A percentile compares a stretch with the other conserved stretches of the same genome.
These are phyloP conservation scores for Brachionus paranguensis DNA, from an alignment of 1,140 invertebrate genomes.

Conservation along the genomic window DNA sequence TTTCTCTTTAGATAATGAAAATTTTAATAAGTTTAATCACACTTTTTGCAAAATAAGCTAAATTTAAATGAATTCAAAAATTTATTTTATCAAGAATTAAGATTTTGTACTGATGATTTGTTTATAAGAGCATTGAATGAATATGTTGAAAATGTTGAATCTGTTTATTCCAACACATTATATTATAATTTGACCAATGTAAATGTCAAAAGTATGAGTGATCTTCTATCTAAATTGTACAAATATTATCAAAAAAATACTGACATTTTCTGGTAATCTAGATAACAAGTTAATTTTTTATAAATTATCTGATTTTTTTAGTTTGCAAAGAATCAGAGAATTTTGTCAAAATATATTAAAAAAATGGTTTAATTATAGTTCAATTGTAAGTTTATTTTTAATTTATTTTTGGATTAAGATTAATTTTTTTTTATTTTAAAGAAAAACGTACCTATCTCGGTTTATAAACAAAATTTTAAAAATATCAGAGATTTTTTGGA, in stretches of 20 bases:
- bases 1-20: too few species aligned
- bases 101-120: neutral
- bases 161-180: neutral
- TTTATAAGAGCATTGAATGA: neutral
- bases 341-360: neutral
- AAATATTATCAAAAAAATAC: neutral
- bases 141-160: neutral
- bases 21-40: too few species aligned
- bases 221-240: neutral
- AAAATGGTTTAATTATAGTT: neutral
- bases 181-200: neutral
- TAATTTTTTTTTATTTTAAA: neutral
- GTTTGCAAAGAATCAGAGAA: neutral
- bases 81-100: neutral
- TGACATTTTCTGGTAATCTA: neutral
- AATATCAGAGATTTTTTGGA: neutral
- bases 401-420: neutral
- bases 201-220: neutral
- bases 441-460: neutral
- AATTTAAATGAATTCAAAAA: too few species aligned
- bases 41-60: too few species aligned
- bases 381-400: neutral
- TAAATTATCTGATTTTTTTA: neutral
- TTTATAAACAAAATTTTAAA: slow-evolving; percentile 1
- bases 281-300: neutral